Evolutionary conservation across 2,113 vertebrate genomes (phyloP).

Genomic region (Mohoua ochrocephala): DNA sequence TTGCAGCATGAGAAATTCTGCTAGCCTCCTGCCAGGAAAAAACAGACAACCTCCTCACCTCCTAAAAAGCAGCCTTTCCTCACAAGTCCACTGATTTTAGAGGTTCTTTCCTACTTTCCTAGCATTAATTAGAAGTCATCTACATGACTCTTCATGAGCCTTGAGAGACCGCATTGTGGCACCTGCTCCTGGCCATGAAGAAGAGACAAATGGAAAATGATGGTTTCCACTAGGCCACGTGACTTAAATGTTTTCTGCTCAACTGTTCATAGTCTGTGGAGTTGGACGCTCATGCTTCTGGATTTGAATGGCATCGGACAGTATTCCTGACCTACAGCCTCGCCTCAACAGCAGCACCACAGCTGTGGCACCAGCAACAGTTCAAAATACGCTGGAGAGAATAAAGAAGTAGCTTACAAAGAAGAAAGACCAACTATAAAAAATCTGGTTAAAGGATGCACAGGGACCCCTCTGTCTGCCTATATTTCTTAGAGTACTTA

Average conservation of each 20-base stretch:
- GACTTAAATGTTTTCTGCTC: not conserved
- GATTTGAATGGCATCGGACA: fast-evolving
- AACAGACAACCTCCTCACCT: not conserved
- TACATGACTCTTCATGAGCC: not conserved
- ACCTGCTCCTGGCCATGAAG: not conserved
- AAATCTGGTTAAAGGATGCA: not conserved
- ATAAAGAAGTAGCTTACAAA: not conserved
- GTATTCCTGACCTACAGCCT: not conserved
- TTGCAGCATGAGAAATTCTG: not conserved
- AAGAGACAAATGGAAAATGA: not conserved
- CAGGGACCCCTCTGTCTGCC: not conserved
- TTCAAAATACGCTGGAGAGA: not conserved
- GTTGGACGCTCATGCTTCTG: not conserved
- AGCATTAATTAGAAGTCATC: not conserved
- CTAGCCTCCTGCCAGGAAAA: not conserved
- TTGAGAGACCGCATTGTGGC: not conserved
- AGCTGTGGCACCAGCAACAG: not conserved
- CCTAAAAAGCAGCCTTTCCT: not conserved
- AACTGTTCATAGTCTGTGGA: not conserved
- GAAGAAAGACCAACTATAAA: not conserved
- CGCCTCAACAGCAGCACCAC: not conserved
- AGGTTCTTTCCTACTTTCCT: not conserved
- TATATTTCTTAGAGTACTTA: not conserved
- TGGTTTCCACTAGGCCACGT: not conserved
- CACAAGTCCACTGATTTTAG: not conserved